Conservation (phyloP, 2,113 vertebrate genomes). For the Anser brachyrhynchus region DNA sequence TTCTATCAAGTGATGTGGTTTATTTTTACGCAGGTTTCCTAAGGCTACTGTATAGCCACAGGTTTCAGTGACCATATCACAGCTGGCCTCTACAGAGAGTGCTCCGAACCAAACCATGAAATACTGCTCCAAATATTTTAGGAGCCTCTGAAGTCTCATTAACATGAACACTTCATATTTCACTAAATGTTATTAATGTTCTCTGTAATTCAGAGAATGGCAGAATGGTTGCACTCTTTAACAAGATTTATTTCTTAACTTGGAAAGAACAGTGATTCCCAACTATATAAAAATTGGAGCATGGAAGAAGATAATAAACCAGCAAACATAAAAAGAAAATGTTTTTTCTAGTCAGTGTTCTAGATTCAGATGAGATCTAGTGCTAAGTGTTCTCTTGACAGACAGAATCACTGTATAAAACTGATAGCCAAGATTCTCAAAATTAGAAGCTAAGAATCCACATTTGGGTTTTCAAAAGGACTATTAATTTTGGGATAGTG, state of each 20-base stretch:
- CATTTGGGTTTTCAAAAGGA: conserved; percentile 4
- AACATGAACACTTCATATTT: not conserved
- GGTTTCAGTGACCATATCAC: not conserved
- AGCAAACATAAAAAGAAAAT: conserved; percentile 33
- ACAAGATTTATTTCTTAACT: conserved; percentile 28
- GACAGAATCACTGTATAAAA: conserved; percentile 4
- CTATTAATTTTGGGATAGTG: conserved; percentile 11
- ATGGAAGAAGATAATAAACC: conserved; percentile 25
- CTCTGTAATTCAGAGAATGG: conserved; percentile 13
- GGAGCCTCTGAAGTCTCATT: conserved; percentile 39
- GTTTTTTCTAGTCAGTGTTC: not conserved
- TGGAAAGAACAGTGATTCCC: conserved; percentile 31
- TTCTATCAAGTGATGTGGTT: not conserved
- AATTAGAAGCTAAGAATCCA: conserved; percentile 38
- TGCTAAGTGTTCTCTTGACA: conserved; percentile 3
- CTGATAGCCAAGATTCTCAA: conserved; percentile 24
- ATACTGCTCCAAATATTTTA: conserved; percentile 31
- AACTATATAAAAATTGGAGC: not conserved
- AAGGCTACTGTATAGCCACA: not conserved
- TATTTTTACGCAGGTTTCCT: conserved; percentile 14
- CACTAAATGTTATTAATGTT: conserved; percentile 19
- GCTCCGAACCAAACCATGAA: conserved; percentile 1
- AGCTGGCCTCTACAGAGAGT: not conserved
- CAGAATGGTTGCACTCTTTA: not conserved
- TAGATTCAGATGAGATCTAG: not conserved